Conservation (phyloP, 1,140 invertebrate species). For the Stegodyphus mimosarum region DNA sequence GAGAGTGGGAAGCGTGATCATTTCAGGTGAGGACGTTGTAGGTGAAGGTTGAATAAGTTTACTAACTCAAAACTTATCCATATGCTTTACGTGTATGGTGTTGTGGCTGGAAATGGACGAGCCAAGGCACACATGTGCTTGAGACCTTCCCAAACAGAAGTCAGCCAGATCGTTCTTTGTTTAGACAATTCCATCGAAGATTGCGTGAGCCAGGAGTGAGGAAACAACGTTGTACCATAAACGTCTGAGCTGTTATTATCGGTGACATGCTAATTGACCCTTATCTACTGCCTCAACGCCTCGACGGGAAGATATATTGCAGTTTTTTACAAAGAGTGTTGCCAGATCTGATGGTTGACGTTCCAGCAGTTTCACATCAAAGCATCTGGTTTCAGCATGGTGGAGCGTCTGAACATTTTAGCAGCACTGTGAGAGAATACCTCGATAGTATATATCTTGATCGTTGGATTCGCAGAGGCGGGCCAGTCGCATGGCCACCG, state of each 20-base stretch:
- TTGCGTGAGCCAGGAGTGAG: not conserved
- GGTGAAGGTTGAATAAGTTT: not conserved
- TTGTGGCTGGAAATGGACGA: not conserved
- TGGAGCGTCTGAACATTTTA: slow-evolving; percentile 7
- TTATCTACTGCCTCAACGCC: not conserved
- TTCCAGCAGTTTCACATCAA: not conserved
- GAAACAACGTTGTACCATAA: not conserved
- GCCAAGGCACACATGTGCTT: not conserved
- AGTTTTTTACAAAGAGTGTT: slow-evolving; percentile 3
- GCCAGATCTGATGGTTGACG: slow-evolving; percentile 10
- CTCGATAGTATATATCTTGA: not conserved
- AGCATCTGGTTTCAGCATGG: slow-evolving; percentile 6
- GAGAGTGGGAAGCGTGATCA: not conserved
- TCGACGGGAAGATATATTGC: not conserved
- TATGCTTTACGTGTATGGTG: not conserved
- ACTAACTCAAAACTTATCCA: not conserved
- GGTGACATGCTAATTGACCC: slow-evolving; percentile 5
- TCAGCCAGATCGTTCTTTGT: not conserved
- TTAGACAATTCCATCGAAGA: not conserved
- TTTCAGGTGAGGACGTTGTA: not conserved
- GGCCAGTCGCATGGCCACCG: slow-evolving; percentile 57
- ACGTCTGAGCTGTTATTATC: slow-evolving; percentile 3
- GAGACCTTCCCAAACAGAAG: not conserved
- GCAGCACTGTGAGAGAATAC: not conserved
- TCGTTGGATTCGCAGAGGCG: slow-evolving; percentile 1